Evolutionary conservation across 2,113 vertebrate species (phyloP), one percentile per base, ranked within the genome.

Genomic region (Rhineura floridana): DNA sequence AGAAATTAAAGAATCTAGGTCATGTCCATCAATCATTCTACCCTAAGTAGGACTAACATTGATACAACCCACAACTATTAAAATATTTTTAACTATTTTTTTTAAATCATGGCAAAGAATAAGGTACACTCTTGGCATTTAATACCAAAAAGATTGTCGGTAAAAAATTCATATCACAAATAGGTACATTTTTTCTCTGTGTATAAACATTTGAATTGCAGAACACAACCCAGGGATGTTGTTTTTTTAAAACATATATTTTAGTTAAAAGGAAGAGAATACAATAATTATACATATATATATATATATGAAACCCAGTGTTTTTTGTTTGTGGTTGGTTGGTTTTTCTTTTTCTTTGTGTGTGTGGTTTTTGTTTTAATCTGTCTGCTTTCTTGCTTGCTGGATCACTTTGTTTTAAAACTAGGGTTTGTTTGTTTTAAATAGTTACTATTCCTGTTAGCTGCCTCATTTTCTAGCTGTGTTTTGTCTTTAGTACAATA

Each of bases 321-420:
- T 59, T 59, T 59, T 19, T 59, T 59, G 55, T 59, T 59, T 59
- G 55, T 59, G n/a, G n/a, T n/a, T n/a, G n/a, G n/a, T n/a, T n/a
- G n/a, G n/a, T n/a, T n/a, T n/a, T n/a, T n/a, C n/a, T n/a, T n/a
- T n/a, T n/a, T n/a, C n/a, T n/a, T n/a, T n/a, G n/a, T n/a, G n/a
- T n/a, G n/a, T n/a, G n/a, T n/a, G n/a, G n/a, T n/a, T n/a, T n/a
- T n/a, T n/a, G n/a, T n/a, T n/a, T n/a, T n/a, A n/a, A n/a, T n/a
- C n/a, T n/a, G n/a, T n/a, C n/a, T n/a, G n/a, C n/a, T 19, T 19
- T 13, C 55, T 65, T 50, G 19, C 25, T 78, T 59, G 42, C 72
- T 89, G 82, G 75, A 33, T 69, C 2, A 52, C 52, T 86, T 90
- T 79, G 48, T 17, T 36, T 23, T 42, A 72, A 91, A 76, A 36